These are phyloP conservation scores for Emydura subglobosa DNA, from an alignment of 2,113 vertebrate genomes.

Conservation along the genomic window DNA sequence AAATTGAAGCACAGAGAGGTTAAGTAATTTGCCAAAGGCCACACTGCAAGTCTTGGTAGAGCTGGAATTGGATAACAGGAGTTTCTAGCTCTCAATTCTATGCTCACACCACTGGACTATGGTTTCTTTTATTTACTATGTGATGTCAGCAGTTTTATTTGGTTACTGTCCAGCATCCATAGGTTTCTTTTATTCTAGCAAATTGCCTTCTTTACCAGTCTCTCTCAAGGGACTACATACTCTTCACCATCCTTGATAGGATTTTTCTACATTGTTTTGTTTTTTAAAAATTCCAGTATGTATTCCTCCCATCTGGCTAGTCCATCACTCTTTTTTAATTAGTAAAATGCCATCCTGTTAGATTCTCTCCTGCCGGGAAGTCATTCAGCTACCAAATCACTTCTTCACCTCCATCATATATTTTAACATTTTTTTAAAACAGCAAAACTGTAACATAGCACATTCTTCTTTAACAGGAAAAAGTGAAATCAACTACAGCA, in stretches of 20 bases:
- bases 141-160: constrained; percentile 14
- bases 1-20: background rate
- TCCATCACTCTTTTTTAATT: constrained; percentile 81
- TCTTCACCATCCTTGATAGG: constrained; percentile 47
- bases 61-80: background rate
- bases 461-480: constrained; percentile 68
- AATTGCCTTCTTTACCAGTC: constrained; percentile 33
- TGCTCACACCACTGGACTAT: background rate
- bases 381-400: constrained; percentile 80
- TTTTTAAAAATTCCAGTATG: constrained; percentile 67
- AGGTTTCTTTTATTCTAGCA: constrained; percentile 42
- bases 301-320: constrained; percentile 80
- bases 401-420: constrained; percentile 81
- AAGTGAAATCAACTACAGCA: constrained; percentile 57
- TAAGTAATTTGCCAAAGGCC: background rate
- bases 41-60: background rate
- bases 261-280: constrained; percentile 66
- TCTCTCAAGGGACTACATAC: background rate
- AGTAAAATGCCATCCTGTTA: constrained; percentile 81
- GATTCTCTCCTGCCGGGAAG: constrained; percentile 80
- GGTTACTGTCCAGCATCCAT: background rate
- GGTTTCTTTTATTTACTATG: constrained; percentile 9
- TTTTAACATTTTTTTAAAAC: constrained; percentile 79
- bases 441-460: constrained; percentile 72
- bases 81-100: background rate